A percentile compares a stretch with the other conserved stretches of the same genome.
Conservation (phyloP, 2,797 vertebrate genomes). For the Melanogrammus aeglefinus region DNA sequence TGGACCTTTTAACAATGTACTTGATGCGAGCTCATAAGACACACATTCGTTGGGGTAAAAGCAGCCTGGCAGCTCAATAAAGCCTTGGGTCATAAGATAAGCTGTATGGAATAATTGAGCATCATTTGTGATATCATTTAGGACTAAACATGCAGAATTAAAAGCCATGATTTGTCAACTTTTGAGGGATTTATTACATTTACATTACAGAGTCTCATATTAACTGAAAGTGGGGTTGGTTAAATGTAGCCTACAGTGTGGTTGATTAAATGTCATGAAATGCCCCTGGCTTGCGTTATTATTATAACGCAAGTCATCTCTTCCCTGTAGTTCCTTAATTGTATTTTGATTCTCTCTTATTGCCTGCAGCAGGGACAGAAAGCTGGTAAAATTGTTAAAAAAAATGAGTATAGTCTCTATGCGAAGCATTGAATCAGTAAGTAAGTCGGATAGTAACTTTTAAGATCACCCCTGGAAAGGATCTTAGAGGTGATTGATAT, state of each 20-base stretch:
- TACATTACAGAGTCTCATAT: too few relatives aligned
- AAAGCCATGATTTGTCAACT: too few relatives aligned
- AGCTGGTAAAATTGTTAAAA: not conserved
- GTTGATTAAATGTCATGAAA: not conserved
- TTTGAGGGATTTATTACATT: too few relatives aligned
- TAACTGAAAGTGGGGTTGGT: too few relatives aligned
- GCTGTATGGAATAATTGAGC: too few relatives aligned
- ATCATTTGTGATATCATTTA: too few relatives aligned
- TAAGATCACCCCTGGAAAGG: constrained; percentile 32
- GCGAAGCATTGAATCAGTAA: constrained; percentile 31
- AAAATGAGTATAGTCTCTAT: constrained; percentile 4
- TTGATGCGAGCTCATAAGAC: too few relatives aligned
- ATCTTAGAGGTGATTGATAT: constrained; percentile 30
- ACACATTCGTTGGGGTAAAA: too few relatives aligned
- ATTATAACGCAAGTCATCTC: not conserved
- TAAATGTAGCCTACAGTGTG: not conserved
- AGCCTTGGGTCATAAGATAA: too few relatives aligned
- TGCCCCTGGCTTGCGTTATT: not conserved
- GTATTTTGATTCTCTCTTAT: not conserved
- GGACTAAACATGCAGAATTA: too few relatives aligned
- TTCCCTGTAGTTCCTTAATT: not conserved
- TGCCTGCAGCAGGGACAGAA: not conserved
- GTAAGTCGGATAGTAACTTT: constrained; percentile 44
- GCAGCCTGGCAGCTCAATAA: too few relatives aligned
- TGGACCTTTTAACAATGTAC: too few relatives aligned